phyloP scores from a whole-genome alignment of 2,888 invertebrate genomes.

The Andrena praecox region DNA sequence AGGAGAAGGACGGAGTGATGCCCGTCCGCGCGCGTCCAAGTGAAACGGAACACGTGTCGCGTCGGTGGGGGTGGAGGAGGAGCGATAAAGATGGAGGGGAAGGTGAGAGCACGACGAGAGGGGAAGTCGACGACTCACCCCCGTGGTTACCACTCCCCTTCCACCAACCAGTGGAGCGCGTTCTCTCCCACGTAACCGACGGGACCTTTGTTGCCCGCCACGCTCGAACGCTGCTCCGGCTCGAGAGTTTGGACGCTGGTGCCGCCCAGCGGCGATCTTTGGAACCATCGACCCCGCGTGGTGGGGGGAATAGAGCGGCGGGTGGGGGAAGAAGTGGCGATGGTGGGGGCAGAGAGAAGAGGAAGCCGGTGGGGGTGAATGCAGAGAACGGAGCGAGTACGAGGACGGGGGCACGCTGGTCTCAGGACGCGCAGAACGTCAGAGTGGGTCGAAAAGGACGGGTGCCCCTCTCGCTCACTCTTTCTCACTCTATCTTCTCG shows the following conservation, averaged over 20 bases:
- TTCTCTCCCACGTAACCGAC: constrained; percentile 71
- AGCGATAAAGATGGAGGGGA: constrained; percentile 63
- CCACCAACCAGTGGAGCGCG: constrained; percentile 72
- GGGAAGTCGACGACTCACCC: constrained; percentile 68
- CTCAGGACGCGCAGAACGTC: constrained; percentile 79
- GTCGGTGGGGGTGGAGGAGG: constrained; percentile 70
- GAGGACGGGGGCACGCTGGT: constrained; percentile 72
- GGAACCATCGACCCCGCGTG: constrained; percentile 58
- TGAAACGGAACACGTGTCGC: constrained; percentile 55
- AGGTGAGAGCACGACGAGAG: constrained; percentile 60
- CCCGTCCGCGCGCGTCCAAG: constrained; percentile 49
- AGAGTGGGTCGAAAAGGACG: constrained; percentile 80
- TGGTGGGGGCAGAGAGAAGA: constrained; percentile 58
- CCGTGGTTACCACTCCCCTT: constrained; percentile 73
- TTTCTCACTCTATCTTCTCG: constrained; percentile 37
- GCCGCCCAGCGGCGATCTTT: constrained; percentile 73
- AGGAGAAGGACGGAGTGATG: constrained; percentile 57
- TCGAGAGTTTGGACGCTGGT: constrained; percentile 74
- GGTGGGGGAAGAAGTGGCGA: constrained; percentile 45
- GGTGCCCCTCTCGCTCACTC: constrained; percentile 63
- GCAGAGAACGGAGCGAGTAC: constrained; percentile 68
- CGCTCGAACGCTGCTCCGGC: constrained; percentile 63
- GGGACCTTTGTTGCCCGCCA: constrained; percentile 71
- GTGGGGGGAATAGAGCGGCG: constrained; percentile 43
- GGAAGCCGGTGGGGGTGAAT: constrained; percentile 64